These are phyloP conservation scores for Probosciger aterrimus DNA, from an alignment of 2,113 vertebrate species.

Conservation along the genomic window DNA sequence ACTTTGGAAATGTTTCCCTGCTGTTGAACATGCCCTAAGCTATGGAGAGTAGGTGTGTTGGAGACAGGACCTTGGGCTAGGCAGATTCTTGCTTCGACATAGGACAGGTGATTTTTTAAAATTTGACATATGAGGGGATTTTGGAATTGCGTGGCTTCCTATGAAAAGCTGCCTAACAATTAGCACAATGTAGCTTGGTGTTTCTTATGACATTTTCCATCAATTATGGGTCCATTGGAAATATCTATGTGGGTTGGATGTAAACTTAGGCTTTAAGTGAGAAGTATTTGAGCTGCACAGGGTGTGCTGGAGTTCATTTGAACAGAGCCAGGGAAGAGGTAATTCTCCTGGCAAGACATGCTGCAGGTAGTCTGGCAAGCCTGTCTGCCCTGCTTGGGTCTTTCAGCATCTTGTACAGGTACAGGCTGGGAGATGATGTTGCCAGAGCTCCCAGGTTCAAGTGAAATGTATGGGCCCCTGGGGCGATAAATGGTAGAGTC, in stretches of 20 bases:
- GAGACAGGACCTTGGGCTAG: neutral
- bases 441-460: neutral
- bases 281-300: fast-evolving
- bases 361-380: neutral
- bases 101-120: neutral
- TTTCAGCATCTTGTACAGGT: neutral
- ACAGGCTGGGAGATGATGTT: neutral
- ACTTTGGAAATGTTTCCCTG: neutral
- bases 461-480: fast-evolving
- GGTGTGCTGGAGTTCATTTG: neutral
- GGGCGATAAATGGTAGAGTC: fast-evolving
- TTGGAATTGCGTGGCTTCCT: neutral
- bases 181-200: neutral
- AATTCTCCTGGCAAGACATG: neutral
- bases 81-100: neutral
- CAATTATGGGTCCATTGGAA: neutral
- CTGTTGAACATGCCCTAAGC: neutral
- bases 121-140: neutral
- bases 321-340: neutral
- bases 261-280: neutral
- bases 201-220: fast-evolving
- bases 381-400: neutral
- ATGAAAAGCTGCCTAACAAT: neutral
- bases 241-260: fast-evolving
- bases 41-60: neutral